Conservation (phyloP, 2,888 invertebrate species). For the Venusia cambrica region DNA sequence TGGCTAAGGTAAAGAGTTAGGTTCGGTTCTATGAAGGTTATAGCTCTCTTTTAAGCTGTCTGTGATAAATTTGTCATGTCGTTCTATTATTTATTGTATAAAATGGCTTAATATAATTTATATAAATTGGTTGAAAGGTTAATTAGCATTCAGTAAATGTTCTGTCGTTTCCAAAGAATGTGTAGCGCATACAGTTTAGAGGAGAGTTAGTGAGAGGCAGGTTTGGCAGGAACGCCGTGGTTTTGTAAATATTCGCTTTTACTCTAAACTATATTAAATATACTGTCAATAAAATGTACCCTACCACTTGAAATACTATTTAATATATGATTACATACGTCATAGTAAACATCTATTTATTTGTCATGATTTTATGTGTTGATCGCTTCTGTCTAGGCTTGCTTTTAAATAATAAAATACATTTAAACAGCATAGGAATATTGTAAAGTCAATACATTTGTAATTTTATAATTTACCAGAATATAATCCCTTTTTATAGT, state of each 20-base stretch:
- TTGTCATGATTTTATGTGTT: conserved; percentile 19
- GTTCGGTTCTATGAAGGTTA: conserved; percentile 36
- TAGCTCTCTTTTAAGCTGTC: conserved; percentile 18
- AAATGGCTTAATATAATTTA: too few relatives aligned
- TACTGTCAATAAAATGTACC: conserved; percentile 41
- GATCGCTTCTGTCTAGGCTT: conserved; percentile 16
- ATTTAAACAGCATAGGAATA: conserved; percentile 3
- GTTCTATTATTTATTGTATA: too few relatives aligned
- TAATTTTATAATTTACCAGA: conserved; percentile 19
- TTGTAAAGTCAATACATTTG: conserved; percentile 14
- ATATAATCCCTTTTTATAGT: conserved; percentile 9
- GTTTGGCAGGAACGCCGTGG: conserved; percentile 65
- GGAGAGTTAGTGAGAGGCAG: conserved; percentile 51
- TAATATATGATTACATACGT: conserved; percentile 26
- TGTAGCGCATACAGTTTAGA: conserved; percentile 15
- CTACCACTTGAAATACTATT: conserved; percentile 33
- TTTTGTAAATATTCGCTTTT: conserved; percentile 74
- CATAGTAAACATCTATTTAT: conserved; percentile 31
- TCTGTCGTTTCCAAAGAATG: too few relatives aligned
- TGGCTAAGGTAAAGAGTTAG: conserved; percentile 70
- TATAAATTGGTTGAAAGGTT: too few relatives aligned
- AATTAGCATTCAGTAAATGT: too few relatives aligned
- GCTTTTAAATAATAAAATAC: conserved; percentile 8
- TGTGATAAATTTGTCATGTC: conserved; percentile 10
- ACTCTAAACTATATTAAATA: conserved; percentile 55